phyloP scores from a whole-genome alignment of 2,888 invertebrate species.

The Hololepta plana region DNA sequence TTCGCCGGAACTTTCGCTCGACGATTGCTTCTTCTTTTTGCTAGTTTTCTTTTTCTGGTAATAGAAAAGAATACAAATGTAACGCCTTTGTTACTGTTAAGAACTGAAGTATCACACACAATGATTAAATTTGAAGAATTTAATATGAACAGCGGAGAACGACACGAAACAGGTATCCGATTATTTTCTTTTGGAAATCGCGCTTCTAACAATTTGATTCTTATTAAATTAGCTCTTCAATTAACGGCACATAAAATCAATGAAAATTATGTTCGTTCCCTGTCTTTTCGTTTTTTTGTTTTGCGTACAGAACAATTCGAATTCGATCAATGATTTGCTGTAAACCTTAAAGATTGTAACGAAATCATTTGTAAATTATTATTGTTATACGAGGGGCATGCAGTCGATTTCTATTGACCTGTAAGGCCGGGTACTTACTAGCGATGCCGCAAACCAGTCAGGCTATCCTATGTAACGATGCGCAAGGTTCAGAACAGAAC shows the following conservation, averaged over 20 bases:
- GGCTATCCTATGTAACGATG: slow-evolving; percentile 57
- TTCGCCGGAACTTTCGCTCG: slow-evolving; percentile 35
- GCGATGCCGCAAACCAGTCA: slow-evolving; percentile 25
- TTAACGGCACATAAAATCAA: too few relatives aligned
- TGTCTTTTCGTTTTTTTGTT: slow-evolving; percentile 2
- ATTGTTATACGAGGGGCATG: slow-evolving; percentile 21
- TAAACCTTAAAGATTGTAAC: too few relatives aligned
- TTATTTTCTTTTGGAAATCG: too few relatives aligned
- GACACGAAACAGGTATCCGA: too few relatives aligned
- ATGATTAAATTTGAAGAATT: too few relatives aligned
- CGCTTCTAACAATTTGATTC: too few relatives aligned
- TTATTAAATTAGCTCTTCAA: too few relatives aligned
- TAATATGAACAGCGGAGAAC: too few relatives aligned
- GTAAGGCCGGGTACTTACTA: slow-evolving; percentile 24
- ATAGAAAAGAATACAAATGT: slow-evolving; percentile 18
- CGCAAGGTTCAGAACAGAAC: slow-evolving; percentile 56
- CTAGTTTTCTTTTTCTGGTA: slow-evolving; percentile 35
- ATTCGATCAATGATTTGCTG: slow-evolving; percentile 5
- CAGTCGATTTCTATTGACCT: slow-evolving; percentile 19
- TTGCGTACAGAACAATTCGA: not conserved
- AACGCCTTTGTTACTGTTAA: too few relatives aligned
- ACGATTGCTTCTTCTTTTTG: slow-evolving; percentile 36
- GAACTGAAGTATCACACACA: too few relatives aligned
- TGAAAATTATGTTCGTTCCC: too few relatives aligned
- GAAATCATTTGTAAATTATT: too few relatives aligned